phyloP scores from a whole-genome alignment of 2,113 vertebrate species.

The Alligator sinensis region DNA sequence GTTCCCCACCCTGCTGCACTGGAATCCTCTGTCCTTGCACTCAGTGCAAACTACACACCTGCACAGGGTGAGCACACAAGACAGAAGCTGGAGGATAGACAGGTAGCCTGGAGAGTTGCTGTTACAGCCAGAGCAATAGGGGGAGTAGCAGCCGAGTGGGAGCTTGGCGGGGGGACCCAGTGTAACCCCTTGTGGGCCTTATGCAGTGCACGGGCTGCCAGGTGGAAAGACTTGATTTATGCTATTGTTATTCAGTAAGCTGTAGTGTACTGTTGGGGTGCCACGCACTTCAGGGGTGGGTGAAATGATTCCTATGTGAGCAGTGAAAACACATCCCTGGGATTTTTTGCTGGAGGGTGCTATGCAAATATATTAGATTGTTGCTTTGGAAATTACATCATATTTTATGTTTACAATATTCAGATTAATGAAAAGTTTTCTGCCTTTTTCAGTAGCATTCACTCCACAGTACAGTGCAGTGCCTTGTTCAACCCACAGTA shows the following conservation, averaged over 20 bases:
- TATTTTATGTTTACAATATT: constrained; percentile 23
- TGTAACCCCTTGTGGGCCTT: no score
- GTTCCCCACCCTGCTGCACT: no score
- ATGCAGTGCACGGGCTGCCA: no score
- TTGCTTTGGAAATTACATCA: constrained; percentile 26
- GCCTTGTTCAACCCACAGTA: background rate
- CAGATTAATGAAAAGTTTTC: background rate
- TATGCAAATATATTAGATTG: background rate
- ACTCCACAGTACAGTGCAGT: background rate
- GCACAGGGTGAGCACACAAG: no score
- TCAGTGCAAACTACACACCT: no score
- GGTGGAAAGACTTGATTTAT: no score
- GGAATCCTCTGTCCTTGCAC: no score
- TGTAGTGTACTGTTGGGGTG: constrained; percentile 8
- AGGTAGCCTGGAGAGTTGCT: no score
- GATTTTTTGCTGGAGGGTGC: background rate
- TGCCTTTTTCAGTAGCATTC: background rate
- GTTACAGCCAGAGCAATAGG: no score
- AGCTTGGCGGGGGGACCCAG: no score
- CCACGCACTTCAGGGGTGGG: constrained; percentile 10
- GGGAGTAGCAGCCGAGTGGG: no score
- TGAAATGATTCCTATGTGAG: background rate
- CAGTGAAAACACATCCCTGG: background rate
- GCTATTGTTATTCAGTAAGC: background rate
- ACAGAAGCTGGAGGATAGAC: no score